Percentiles rank a stretch among this genome's conserved stretches.
These are phyloP conservation scores for Danio tinwini DNA, from an alignment of 2,797 vertebrate species.

Conservation along the genomic window DNA sequence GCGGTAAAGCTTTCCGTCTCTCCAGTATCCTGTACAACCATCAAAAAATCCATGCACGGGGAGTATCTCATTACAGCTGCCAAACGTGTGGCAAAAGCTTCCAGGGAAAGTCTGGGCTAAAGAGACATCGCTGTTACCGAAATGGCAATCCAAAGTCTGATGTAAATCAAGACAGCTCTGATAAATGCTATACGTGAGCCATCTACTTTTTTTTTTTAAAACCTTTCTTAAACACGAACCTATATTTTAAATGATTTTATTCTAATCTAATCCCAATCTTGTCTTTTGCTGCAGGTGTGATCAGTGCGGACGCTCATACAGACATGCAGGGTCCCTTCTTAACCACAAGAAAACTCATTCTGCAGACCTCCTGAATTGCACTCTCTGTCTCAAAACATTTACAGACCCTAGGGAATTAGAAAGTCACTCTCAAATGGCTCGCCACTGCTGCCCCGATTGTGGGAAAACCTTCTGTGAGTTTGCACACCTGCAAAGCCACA, in stretches of 20 bases:
- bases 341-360: slow-evolving; percentile 93
- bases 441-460: slow-evolving; percentile 87
- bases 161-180: slow-evolving; percentile 66
- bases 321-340: slow-evolving; percentile 89
- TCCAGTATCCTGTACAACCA: slow-evolving; percentile 84
- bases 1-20: slow-evolving; percentile 84
- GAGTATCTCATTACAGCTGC: slow-evolving; percentile 79
- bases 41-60: slow-evolving; percentile 78
- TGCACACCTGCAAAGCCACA: slow-evolving; percentile 85
- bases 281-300: slow-evolving; percentile 79
- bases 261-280: background rate
- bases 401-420: slow-evolving; percentile 86
- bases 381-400: slow-evolving; percentile 89
- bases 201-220: background rate
- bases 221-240: background rate
- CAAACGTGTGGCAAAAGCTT: slow-evolving; percentile 83
- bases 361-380: slow-evolving; percentile 86
- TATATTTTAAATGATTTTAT: background rate
- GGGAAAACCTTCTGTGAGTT: slow-evolving; percentile 89
- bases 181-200: slow-evolving; percentile 83
- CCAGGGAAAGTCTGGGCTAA: slow-evolving; percentile 79
- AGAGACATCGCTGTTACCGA: slow-evolving; percentile 77
- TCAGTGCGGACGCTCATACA: slow-evolving; percentile 90
- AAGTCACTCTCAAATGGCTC: slow-evolving; percentile 86
- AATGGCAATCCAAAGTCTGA: slow-evolving; percentile 61